Evolutionary conservation across 2,888 invertebrate species (phyloP).

Genomic region (Andrena flavipes): DNA sequence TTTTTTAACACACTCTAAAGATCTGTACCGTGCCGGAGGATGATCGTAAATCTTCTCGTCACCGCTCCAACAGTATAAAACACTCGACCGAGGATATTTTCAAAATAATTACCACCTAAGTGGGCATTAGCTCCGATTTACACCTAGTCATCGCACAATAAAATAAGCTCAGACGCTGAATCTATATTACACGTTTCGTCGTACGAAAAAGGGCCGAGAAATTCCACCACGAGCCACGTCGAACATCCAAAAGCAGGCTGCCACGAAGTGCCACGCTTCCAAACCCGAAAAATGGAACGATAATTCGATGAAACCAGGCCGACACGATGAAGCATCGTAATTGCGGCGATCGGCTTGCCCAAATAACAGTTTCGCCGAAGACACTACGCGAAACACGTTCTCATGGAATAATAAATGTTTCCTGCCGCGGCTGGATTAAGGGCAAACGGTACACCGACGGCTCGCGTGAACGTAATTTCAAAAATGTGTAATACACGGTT

Average conservation of each 20-base stretch:
- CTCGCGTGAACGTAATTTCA: slow-evolving; percentile 66
- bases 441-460: slow-evolving; percentile 51
- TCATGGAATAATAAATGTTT: slow-evolving; percentile 49
- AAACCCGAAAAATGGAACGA: background rate
- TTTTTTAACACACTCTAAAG: slow-evolving; percentile 7
- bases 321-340: slow-evolving; percentile 11
- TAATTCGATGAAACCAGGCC: slow-evolving; percentile 4
- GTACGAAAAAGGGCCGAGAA: too few relatives aligned
- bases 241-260: background rate
- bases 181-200: too few relatives aligned
- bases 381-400: slow-evolving; percentile 25
- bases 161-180: too few relatives aligned
- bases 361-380: slow-evolving; percentile 36
- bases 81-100: too few relatives aligned
- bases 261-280: background rate
- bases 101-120: too few relatives aligned
- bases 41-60: slow-evolving; percentile 21
- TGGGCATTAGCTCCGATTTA: too few relatives aligned
- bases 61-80: background rate
- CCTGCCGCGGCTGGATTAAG: slow-evolving; percentile 49
- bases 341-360: slow-evolving; percentile 15
- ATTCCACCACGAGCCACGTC: too few relatives aligned
- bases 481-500: slow-evolving; percentile 68
- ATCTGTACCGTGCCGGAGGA: background rate
- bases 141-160: too few relatives aligned